A percentile compares a stretch with the other conserved stretches of the same genome.
phyloP scores from a whole-genome alignment of 2,888 invertebrate genomes.

The Cosmia pyralina region DNA sequence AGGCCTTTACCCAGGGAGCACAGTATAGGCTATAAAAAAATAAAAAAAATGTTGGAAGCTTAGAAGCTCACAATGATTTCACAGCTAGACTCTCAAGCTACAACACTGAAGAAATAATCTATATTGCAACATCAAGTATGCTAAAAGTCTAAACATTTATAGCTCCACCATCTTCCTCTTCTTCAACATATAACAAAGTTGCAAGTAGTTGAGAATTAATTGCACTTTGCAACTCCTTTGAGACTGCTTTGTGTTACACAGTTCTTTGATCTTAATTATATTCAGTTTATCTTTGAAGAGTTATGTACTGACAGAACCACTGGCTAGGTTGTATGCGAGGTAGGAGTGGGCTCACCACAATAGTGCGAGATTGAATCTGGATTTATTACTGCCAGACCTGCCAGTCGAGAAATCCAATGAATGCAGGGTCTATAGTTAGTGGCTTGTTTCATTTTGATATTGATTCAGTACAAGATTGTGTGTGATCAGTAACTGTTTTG shows the following conservation, averaged over 20 bases:
- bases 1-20: no score
- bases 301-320: slow-evolving; percentile 15
- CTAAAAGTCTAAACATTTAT: slow-evolving; percentile 7
- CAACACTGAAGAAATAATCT: neutral
- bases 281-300: slow-evolving; percentile 45
- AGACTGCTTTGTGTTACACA: slow-evolving; percentile 22
- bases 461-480: slow-evolving; percentile 11
- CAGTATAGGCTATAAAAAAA: no score
- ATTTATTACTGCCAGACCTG: slow-evolving; percentile 42
- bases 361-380: slow-evolving; percentile 36
- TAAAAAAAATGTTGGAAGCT: no score
- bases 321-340: slow-evolving; percentile 5
- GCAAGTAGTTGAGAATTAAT: slow-evolving; percentile 42
- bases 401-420: slow-evolving; percentile 25
- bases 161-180: slow-evolving; percentile 10
- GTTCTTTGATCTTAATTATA: slow-evolving; percentile 39
- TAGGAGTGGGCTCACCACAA: slow-evolving; percentile 24
- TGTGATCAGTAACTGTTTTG: slow-evolving; percentile 5
- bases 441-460: slow-evolving; percentile 18
- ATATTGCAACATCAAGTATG: neutral
- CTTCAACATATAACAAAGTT: slow-evolving; percentile 24
- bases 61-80: no score
- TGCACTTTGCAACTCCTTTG: slow-evolving; percentile 50
- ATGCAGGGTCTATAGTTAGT: slow-evolving; percentile 11
- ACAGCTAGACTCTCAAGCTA: neutral